Conservation (phyloP, 2,888 invertebrate species). For the Nomada lathburiana region DNA sequence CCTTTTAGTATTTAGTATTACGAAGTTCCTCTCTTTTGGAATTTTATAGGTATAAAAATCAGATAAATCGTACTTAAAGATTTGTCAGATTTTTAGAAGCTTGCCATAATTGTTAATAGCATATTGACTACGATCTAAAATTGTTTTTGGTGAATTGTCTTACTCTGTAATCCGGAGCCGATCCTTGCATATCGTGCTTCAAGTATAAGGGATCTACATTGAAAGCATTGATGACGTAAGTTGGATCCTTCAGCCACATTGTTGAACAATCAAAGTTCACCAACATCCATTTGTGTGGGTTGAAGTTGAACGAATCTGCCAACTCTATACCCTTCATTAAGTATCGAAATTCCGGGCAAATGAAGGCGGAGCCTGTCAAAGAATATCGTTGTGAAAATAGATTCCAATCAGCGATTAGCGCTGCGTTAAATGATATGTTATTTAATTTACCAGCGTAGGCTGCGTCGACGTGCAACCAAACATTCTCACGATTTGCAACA, state of each 20-base stretch:
- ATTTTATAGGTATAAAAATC: neutral
- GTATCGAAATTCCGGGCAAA: conserved; percentile 98
- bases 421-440: neutral
- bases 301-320: conserved; percentile 98
- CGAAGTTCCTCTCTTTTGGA: too few relatives aligned
- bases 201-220: conserved; percentile 99
- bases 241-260: conserved; percentile 97
- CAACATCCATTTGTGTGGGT: conserved; percentile 99
- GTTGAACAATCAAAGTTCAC: conserved; percentile 99
- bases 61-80: neutral
- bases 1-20: too few relatives aligned
- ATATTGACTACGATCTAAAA: neutral
- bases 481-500: conserved; percentile 90
- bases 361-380: conserved; percentile 91
- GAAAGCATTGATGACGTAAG: conserved; percentile 96
- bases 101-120: neutral
- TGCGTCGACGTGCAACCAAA: conserved; percentile 99
- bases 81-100: neutral
- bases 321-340: conserved; percentile 94
- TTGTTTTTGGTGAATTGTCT: neutral
- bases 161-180: conserved; percentile 95
- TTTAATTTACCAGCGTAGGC: conserved; percentile 93
- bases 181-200: conserved; percentile 96
- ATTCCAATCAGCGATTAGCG: neutral
- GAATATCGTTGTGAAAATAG: neutral